Percentiles rank a stretch among this genome's conserved stretches.
Conservation (phyloP, 2,797 vertebrate genomes). For the Astyanax mexicanus region DNA sequence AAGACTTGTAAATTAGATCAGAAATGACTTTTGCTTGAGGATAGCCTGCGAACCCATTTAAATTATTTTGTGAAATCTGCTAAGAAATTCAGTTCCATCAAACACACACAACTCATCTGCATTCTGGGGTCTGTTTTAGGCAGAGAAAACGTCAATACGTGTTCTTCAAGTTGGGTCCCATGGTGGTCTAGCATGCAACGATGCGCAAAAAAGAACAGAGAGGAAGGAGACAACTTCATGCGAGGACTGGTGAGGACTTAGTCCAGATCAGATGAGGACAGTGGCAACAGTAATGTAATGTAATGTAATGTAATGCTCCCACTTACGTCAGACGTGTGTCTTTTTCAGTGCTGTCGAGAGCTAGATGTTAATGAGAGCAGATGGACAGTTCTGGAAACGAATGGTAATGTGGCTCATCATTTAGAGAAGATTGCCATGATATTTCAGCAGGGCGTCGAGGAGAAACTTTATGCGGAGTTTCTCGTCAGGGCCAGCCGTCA, state of each 20-base stretch:
- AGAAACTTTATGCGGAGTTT: slow-evolving; percentile 14
- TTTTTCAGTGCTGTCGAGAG: slow-evolving; percentile 17
- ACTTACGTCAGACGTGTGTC: background rate
- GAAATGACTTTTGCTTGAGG: background rate
- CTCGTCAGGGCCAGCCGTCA: slow-evolving; percentile 35
- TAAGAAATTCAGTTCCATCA: slow-evolving; percentile 28
- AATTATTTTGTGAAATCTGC: slow-evolving; percentile 43
- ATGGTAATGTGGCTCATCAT: slow-evolving; percentile 7
- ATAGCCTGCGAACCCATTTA: slow-evolving; percentile 18
- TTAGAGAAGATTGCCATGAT: slow-evolving; percentile 21
- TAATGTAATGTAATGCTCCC: background rate
- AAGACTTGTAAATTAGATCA: background rate
- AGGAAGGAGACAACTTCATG: slow-evolving; percentile 8
- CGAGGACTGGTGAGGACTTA: background rate
- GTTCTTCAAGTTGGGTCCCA: slow-evolving; percentile 26
- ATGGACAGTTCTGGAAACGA: slow-evolving; percentile 15
- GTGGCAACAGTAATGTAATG: no score
- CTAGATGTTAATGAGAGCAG: background rate
- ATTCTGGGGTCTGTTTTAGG: slow-evolving; percentile 30
- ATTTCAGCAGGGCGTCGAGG: slow-evolving; percentile 30
- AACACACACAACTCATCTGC: slow-evolving; percentile 30
- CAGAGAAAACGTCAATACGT: slow-evolving; percentile 19
- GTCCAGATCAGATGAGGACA: slow-evolving; percentile 30
- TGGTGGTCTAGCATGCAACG: background rate
- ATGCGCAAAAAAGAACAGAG: slow-evolving; percentile 18